Evolutionary conservation across 1,140 invertebrate genomes (phyloP).

Genomic region (Berghia stephanieae): DNA sequence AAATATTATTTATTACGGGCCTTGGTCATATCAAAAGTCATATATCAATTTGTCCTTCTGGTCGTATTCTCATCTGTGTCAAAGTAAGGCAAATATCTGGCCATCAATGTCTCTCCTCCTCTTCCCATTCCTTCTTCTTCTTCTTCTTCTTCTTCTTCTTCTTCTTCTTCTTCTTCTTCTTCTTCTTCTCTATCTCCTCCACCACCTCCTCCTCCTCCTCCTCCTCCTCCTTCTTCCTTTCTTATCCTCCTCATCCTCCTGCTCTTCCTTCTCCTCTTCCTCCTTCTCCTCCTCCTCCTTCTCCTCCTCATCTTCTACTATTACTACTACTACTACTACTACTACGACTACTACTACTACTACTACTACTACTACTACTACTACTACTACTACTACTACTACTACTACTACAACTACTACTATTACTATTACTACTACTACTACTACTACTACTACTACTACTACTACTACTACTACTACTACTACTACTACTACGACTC

Average conservation of each 20-base stretch:
- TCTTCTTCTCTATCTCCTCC: background rate
- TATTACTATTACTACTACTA: background rate
- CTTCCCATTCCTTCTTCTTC: background rate
- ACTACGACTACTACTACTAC: background rate
- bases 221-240: slow-evolving; percentile 8
- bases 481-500: background rate
- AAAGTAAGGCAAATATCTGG: too few relatives aligned
- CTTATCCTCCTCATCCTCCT: slow-evolving; percentile 8
- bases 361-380: background rate
- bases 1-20: too few relatives aligned
- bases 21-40: too few relatives aligned
- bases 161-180: background rate
- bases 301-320: background rate
- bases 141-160: background rate
- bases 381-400: slow-evolving; percentile 3
- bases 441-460: background rate
- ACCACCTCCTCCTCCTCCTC: background rate
- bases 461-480: background rate
- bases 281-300: background rate
- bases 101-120: background rate
- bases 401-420: background rate
- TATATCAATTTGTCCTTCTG: too few relatives aligned
- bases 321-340: background rate
- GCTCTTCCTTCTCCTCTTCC: background rate
- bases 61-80: too few relatives aligned